Evolutionary conservation across 2,888 invertebrate species (phyloP).

Genomic region (Eilema caniola): DNA sequence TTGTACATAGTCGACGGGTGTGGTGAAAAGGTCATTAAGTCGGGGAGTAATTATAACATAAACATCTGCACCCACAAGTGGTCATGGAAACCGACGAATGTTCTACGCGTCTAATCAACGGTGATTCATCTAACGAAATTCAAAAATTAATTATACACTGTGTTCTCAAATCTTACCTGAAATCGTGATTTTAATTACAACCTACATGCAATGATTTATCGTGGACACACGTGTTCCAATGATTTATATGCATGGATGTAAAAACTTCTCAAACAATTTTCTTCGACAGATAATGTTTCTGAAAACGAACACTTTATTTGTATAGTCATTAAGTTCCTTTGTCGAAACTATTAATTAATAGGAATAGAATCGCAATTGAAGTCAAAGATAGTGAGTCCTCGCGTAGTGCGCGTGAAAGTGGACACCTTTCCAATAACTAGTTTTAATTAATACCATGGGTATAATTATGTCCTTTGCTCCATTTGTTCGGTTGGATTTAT

Average conservation of each 20-base stretch:
- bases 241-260: slow-evolving; percentile 67
- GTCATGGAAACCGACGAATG: slow-evolving; percentile 67
- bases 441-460: slow-evolving; percentile 77
- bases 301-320: slow-evolving; percentile 41
- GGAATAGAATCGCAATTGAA: slow-evolving; percentile 62
- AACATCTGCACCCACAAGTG: slow-evolving; percentile 80
- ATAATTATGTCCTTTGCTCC: slow-evolving; percentile 83
- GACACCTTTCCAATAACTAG: slow-evolving; percentile 80
- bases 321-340: slow-evolving; percentile 42
- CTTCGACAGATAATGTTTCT: slow-evolving; percentile 39
- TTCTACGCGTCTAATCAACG: slow-evolving; percentile 78
- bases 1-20: slow-evolving; percentile 46
- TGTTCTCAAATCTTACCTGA: slow-evolving; percentile 78
- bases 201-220: slow-evolving; percentile 78
- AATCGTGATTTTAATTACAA: slow-evolving; percentile 83
- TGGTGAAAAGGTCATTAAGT: slow-evolving; percentile 80
- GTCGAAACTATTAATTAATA: slow-evolving; percentile 66
- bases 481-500: slow-evolving; percentile 79
- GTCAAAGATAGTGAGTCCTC: slow-evolving; percentile 53
- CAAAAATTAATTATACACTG: slow-evolving; percentile 83
- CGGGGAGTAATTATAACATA: slow-evolving; percentile 76
- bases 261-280: slow-evolving; percentile 38
- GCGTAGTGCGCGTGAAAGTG: slow-evolving; percentile 78
- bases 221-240: slow-evolving; percentile 72
- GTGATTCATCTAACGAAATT: slow-evolving; percentile 84